phyloP scores from a whole-genome alignment of 2,797 vertebrate species.

The Xyrichtys novacula region DNA sequence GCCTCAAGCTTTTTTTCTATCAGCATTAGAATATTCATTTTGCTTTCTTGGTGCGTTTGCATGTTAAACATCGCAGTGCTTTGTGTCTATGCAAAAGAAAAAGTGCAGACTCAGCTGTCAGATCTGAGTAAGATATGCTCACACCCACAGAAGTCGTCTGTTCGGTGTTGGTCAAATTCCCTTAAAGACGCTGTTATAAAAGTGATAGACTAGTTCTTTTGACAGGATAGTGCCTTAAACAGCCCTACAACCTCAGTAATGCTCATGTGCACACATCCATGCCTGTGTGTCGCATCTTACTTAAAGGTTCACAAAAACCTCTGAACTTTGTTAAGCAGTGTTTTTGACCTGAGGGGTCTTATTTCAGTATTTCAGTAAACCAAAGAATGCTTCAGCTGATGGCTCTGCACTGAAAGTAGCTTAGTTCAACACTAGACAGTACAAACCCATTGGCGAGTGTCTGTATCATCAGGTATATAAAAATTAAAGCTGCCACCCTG shows the following conservation, averaged over 20 bases:
- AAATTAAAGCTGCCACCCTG: slow-evolving; percentile 18
- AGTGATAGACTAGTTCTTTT: neutral
- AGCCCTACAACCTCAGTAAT: neutral
- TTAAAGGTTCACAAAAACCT: slow-evolving; percentile 1
- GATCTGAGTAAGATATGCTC: slow-evolving; percentile 8
- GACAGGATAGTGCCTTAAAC: slow-evolving; percentile 36
- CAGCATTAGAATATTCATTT: slow-evolving; percentile 8
- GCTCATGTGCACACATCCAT: neutral
- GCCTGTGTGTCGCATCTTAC: slow-evolving; percentile 3
- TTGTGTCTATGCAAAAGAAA: slow-evolving; percentile 52
- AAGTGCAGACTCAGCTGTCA: slow-evolving; percentile 5
- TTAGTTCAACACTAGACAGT: slow-evolving; percentile 60
- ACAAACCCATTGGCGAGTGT: slow-evolving; percentile 22
- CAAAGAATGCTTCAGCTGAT: slow-evolving; percentile 54
- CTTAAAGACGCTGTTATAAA: neutral
- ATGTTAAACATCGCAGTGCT: slow-evolving; percentile 18
- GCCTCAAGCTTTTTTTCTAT: neutral
- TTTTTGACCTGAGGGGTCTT: slow-evolving; percentile 53
- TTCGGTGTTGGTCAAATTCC: neutral
- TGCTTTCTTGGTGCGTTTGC: slow-evolving; percentile 22
- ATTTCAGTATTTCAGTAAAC: slow-evolving; percentile 76
- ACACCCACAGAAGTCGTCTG: neutral
- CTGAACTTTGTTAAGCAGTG: slow-evolving; percentile 58
- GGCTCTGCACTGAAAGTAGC: slow-evolving; percentile 39
- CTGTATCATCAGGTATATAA: slow-evolving; percentile 36